A percentile compares a stretch with the other conserved stretches of the same genome.
Evolutionary conservation across 1,140 invertebrate species (phyloP).

Genomic region (Papilio polytes): DNA sequence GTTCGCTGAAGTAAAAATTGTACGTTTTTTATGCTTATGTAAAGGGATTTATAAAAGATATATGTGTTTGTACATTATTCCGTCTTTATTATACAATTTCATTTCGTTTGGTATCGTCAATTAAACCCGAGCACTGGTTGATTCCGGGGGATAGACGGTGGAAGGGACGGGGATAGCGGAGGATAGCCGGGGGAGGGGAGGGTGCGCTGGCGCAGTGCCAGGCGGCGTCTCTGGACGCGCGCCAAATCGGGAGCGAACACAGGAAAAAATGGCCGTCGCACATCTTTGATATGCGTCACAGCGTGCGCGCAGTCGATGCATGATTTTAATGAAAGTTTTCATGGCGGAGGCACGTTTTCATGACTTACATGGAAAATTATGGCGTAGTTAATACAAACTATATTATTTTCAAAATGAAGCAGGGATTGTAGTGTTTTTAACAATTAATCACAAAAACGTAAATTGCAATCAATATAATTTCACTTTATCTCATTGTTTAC

Average conservation of each 20-base stretch:
- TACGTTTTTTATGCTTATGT: not conserved
- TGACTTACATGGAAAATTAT: conserved; percentile 32
- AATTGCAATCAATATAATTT: not conserved
- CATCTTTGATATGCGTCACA: conserved; percentile 80
- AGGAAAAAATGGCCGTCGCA: conserved; percentile 78
- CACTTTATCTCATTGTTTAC: too few relatives aligned
- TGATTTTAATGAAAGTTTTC: conserved; percentile 59
- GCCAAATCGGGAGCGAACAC: conserved; percentile 69
- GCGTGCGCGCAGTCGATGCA: conserved; percentile 64
- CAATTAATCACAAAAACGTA: not conserved
- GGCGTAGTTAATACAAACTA: not conserved
- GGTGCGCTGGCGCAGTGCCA: conserved; percentile 65
- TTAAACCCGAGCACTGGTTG: conserved; percentile 45
- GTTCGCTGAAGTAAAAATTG: not conserved
- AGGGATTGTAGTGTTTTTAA: not conserved
- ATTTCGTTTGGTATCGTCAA: conserved; percentile 28
- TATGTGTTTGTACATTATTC: not conserved
- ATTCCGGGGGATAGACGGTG: conserved; percentile 54
- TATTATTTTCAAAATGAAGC: too few relatives aligned
- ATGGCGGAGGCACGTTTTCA: conserved; percentile 53
- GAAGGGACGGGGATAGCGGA: conserved; percentile 54
- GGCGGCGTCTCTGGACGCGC: conserved; percentile 70
- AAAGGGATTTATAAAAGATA: not conserved
- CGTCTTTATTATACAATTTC: conserved; percentile 28
- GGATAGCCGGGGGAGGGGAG: conserved; percentile 56